Evolutionary conservation across 2,797 vertebrate species (phyloP).

Genomic region (Acropternis orthonyx): DNA sequence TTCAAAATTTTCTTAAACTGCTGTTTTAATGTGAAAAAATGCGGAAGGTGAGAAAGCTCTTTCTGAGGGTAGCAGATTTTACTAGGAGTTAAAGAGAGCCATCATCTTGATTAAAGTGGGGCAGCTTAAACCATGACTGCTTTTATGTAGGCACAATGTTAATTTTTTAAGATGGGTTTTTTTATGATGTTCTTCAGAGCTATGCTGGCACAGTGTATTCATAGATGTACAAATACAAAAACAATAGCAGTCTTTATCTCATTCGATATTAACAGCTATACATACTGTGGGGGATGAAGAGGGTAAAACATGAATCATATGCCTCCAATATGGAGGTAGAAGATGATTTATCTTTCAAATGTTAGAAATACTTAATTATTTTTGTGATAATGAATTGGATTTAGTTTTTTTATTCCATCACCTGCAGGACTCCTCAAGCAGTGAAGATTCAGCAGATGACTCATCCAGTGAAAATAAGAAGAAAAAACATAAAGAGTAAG

Average conservation of each 20-base stretch:
- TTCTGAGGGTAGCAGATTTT: neutral
- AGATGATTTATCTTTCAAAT: neutral
- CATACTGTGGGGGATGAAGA: neutral
- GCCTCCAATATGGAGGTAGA: neutral
- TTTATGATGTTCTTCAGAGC: neutral
- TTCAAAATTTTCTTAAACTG: neutral
- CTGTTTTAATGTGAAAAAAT: neutral
- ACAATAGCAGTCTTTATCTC: neutral
- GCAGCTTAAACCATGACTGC: neutral
- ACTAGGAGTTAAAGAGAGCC: neutral
- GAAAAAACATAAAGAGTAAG: slow-evolving; percentile 90
- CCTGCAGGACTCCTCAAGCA: slow-evolving; percentile 88
- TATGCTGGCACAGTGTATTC: neutral
- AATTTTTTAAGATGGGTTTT: neutral
- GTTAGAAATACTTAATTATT: neutral
- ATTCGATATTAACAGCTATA: neutral
- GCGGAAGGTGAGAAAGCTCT: neutral
- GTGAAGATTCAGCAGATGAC: slow-evolving; percentile 83
- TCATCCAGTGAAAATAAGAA: slow-evolving; percentile 80
- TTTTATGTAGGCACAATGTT: neutral
- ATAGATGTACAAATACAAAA: neutral
- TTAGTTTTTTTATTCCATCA: neutral
- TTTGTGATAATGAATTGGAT: neutral
- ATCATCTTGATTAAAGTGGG: neutral
- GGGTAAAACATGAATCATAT: neutral